phyloP scores from a whole-genome alignment of 1,140 invertebrate genomes.

The Lutraria rhynchaena region DNA sequence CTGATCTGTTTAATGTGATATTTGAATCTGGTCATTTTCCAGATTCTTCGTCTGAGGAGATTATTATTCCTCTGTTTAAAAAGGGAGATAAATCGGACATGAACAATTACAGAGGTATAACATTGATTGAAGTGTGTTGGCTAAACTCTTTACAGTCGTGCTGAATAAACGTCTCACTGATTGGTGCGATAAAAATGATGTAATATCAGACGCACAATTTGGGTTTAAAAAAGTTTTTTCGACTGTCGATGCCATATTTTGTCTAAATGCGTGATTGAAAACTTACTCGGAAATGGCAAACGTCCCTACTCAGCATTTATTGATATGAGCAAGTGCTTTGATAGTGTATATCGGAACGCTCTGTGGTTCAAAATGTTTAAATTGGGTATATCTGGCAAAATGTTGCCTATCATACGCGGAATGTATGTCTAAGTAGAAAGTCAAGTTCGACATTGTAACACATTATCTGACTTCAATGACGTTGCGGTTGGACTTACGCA shows the following conservation, averaged over 20 bases:
- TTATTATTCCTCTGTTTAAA: constrained; percentile 57
- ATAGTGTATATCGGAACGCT: too few relatives aligned
- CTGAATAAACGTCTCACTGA: not conserved
- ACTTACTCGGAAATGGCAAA: not conserved
- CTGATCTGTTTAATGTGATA: constrained; percentile 52
- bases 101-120: constrained; percentile 62
- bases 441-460: too few relatives aligned
- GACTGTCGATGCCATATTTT: not conserved
- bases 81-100: constrained; percentile 45
- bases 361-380: too few relatives aligned
- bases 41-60: constrained; percentile 40
- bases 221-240: not conserved
- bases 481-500: too few relatives aligned
- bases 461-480: too few relatives aligned
- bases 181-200: not conserved
- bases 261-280: not conserved
- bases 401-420: too few relatives aligned
- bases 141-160: too few relatives aligned
- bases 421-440: too few relatives aligned
- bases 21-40: constrained; percentile 53
- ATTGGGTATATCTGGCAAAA: too few relatives aligned
- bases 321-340: too few relatives aligned
- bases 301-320: too few relatives aligned
- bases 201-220: constrained; percentile 11
- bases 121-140: too few relatives aligned